Percentiles rank a stretch among this genome's conserved stretches.
phyloP scores from a whole-genome alignment of 2,888 invertebrate genomes.

The Eupsilia transversa region DNA sequence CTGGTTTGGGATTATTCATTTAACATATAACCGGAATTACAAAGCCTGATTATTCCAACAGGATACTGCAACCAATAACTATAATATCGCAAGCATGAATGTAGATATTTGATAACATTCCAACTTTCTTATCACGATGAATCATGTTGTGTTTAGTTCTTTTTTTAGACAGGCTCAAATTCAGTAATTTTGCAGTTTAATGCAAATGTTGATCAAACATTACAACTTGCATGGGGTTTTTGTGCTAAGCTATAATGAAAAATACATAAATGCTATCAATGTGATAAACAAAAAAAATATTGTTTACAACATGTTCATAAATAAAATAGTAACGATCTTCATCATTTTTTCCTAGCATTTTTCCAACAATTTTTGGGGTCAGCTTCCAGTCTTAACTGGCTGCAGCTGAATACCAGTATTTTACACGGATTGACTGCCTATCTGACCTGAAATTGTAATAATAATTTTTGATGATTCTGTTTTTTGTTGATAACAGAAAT shows the following conservation, averaged over 20 bases:
- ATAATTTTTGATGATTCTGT: background rate
- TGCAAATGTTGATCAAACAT: slow-evolving; percentile 3
- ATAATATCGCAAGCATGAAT: slow-evolving; percentile 41
- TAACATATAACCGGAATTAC: background rate
- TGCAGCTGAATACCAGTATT: background rate
- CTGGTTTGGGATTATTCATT: background rate
- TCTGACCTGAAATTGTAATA: background rate
- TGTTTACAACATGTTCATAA: background rate
- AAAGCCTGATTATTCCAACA: slow-evolving; percentile 11
- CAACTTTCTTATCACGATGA: slow-evolving; percentile 47
- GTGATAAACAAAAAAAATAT: background rate
- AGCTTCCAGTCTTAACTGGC: background rate
- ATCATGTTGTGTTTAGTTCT: slow-evolving; percentile 19
- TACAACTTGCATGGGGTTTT: background rate
- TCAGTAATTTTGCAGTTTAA: background rate
- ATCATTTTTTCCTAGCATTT: no score
- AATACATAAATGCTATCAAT: background rate
- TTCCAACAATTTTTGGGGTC: background rate
- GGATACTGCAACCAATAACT: slow-evolving; percentile 34
- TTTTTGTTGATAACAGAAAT: background rate
- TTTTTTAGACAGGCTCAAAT: slow-evolving; percentile 15
- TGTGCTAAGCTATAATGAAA: background rate
- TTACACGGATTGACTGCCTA: background rate
- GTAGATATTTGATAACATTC: slow-evolving; percentile 50
- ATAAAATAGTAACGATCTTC: background rate